Percentiles rank a stretch among this genome's conserved stretches.
Evolutionary conservation across 2,113 vertebrate genomes (phyloP).

Genomic region (Bubo scandiacus): DNA sequence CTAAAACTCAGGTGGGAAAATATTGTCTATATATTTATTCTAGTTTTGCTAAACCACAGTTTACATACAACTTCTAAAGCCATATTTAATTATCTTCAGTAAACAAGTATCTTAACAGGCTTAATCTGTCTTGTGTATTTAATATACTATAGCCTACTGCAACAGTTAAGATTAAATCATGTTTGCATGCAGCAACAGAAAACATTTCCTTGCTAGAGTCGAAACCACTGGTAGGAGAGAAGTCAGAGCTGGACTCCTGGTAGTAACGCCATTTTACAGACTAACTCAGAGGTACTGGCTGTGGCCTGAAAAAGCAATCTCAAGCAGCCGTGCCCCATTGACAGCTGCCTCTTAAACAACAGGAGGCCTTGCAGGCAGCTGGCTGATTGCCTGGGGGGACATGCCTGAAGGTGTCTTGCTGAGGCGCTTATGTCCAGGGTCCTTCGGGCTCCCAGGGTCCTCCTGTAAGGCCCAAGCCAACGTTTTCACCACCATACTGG

Average conservation of each 20-base stretch:
- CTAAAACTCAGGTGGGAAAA: background rate
- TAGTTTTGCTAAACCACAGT: background rate
- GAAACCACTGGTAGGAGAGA: background rate
- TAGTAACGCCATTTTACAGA: rapidly evolving
- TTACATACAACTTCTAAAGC: background rate
- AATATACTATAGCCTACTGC: background rate
- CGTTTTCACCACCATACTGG: background rate
- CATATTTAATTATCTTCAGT: background rate
- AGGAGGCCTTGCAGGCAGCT: background rate
- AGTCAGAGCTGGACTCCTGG: background rate
- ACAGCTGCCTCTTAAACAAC: background rate
- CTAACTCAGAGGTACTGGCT: background rate
- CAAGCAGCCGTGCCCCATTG: background rate
- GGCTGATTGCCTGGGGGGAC: background rate
- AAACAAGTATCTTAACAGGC: background rate
- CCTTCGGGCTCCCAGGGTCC: background rate
- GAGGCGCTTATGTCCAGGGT: background rate
- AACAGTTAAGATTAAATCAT: background rate
- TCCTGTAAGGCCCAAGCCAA: background rate
- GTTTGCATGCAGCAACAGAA: background rate
- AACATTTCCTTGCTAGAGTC: background rate
- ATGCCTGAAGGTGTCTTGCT: background rate
- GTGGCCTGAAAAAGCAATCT: background rate
- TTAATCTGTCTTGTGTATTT: background rate
- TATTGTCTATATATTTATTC: background rate